A percentile compares a stretch with the other conserved stretches of the same genome.
Conservation (phyloP, 2,113 vertebrate genomes). For the Catharus fuscescens region DNA sequence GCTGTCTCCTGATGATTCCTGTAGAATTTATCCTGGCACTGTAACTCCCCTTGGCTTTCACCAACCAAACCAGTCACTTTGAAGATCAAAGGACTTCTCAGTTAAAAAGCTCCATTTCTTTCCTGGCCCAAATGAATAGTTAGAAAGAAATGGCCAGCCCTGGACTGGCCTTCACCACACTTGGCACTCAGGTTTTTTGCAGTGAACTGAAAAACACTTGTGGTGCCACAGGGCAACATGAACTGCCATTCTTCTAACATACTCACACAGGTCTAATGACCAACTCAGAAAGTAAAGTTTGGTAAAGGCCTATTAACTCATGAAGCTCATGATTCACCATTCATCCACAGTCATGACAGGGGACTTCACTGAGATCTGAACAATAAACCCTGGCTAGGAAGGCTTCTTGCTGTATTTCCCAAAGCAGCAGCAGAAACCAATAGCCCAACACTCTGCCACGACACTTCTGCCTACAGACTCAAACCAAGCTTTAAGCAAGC, state of each 20-base stretch:
- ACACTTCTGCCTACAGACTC: background rate
- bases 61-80: background rate
- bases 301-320: background rate
- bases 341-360: background rate
- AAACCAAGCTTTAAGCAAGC: background rate
- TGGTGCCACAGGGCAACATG: background rate
- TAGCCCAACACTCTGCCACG: background rate
- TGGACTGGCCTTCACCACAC: background rate
- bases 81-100: constrained; percentile 28
- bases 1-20: background rate
- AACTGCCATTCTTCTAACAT: background rate
- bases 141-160: background rate
- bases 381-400: background rate
- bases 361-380: background rate
- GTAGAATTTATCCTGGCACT: constrained; percentile 20
- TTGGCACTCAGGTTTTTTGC: background rate
- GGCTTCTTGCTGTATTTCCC: background rate
- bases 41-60: background rate
- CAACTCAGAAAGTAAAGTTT: background rate
- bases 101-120: background rate
- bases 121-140: background rate
- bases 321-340: background rate
- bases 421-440: background rate
- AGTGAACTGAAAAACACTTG: background rate
- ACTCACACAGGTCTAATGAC: background rate